Evolutionary conservation across 1,140 invertebrate genomes (phyloP), one percentile per base, ranked within the genome.

Genomic region (Araneus ventricosus): DNA sequence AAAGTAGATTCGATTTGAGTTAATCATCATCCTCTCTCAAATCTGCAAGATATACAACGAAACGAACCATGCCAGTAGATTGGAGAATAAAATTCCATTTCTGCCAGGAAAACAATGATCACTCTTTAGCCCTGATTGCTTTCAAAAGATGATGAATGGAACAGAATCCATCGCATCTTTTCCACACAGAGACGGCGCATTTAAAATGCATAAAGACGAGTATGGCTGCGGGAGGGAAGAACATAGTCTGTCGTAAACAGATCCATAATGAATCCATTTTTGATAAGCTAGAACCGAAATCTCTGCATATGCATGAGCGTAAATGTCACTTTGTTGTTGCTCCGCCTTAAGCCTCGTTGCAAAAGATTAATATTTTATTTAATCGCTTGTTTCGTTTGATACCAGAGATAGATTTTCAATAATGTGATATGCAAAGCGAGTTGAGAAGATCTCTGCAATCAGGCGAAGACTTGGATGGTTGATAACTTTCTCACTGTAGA

Each of bases 161-260:
- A 34, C 70, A 34, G 30, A 34, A 75, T 75, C 10, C 30, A 37
- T 75, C 30, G 20, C 34, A 75, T 75, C 70, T 75, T 34, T 75
- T 75, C 30, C 34, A 34, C 30, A 20, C 70, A 30, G 70, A 34
- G 14, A 75, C 20, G 70, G 14, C 34, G 70, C 70, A 75, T 75
- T 75, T 75, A 75, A 75, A 75, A 75, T 75, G 70, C 70, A 75
- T 75, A 75, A 75, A 75, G 70, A 75, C 34, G 70, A 75, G 70
- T 75, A 34, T 5, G 6, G 5, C 70, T 10, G 70, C 70, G 30
- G 70, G 70, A 37, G 70, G 30, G 70, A 75, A 4, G 34, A 30
- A 37, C 30, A 75, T 20, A 27, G 70, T 34, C 70, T 75, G 70
- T 75, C 70, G 70, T 75, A 75, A 75, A 75, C 70, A 75, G 30